These are phyloP conservation scores for Gnatocerus cornutus DNA, from an alignment of 2,888 invertebrate genomes.

Conservation along the genomic window DNA sequence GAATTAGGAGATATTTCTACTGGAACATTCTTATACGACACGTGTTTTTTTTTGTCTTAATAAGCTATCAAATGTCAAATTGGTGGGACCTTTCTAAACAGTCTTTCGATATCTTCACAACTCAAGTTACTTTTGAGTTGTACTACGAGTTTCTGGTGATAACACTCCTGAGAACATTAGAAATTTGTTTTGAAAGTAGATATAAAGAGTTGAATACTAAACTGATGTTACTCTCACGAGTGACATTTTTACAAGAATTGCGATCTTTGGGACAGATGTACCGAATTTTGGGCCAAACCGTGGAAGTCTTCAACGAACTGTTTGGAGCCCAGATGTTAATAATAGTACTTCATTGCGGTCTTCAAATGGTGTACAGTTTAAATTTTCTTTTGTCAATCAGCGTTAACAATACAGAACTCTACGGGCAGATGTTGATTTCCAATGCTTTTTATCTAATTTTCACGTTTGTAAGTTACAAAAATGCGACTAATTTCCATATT, in stretches of 20 bases:
- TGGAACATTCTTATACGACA: neutral
- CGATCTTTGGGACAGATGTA: neutral
- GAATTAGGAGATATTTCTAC: neutral
- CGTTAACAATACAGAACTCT: too few species aligned
- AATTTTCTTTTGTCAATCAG: too few species aligned
- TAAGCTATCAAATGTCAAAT: neutral
- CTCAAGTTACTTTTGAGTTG: neutral
- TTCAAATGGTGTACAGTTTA: too few species aligned
- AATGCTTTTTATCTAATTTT: too few species aligned
- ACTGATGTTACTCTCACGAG: neutral
- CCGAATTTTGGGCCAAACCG: conserved; percentile 2
- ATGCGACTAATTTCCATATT: too few species aligned
- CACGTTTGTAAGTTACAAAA: too few species aligned
- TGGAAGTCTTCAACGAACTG: conserved; percentile 8
- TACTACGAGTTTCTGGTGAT: neutral
- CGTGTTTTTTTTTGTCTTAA: neutral
- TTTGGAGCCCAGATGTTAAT: conserved; percentile 10
- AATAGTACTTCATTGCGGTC: neutral
- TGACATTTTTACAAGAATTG: neutral
- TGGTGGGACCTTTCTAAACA: neutral
- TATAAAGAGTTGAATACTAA: neutral
- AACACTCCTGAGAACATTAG: neutral
- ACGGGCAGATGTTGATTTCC: too few species aligned
- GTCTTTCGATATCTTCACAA: neutral
- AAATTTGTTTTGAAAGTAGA: neutral